phyloP scores from a whole-genome alignment of 2,888 invertebrate genomes.

The Drosophila gaucha region DNA sequence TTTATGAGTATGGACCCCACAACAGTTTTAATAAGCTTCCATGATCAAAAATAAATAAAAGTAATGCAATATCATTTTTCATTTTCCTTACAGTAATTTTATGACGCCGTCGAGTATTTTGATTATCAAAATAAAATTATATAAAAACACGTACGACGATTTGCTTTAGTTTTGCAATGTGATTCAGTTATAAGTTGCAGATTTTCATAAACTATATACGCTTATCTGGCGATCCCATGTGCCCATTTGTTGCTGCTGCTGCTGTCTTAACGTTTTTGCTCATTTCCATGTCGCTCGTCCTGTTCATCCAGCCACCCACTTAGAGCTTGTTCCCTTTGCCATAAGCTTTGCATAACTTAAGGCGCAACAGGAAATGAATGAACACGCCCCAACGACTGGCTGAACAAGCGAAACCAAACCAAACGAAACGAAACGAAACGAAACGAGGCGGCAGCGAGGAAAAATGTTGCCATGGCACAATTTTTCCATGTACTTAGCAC shows the following conservation, averaged over 20 bases:
- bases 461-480: constrained; percentile 67
- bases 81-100: neutral
- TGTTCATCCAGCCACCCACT: constrained; percentile 23
- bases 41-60: too few species aligned
- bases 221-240: constrained; percentile 24
- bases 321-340: constrained; percentile 63
- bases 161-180: constrained; percentile 9
- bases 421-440: constrained; percentile 16
- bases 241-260: neutral
- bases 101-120: neutral
- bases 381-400: constrained; percentile 57
- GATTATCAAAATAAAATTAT: neutral
- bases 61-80: neutral
- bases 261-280: constrained; percentile 18
- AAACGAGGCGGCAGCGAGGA: constrained; percentile 38
- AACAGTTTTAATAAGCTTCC: too few species aligned
- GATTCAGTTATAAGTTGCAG: neutral
- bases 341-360: constrained; percentile 71
- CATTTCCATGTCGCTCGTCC: constrained; percentile 33
- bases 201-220: constrained; percentile 2
- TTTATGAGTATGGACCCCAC: neutral
- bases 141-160: neutral
- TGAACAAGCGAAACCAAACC: constrained; percentile 50
- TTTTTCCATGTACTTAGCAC: constrained; percentile 64
- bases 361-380: constrained; percentile 73